Evolutionary conservation across 2,797 vertebrate genomes (phyloP).

Genomic region (Onychomys torridus): DNA sequence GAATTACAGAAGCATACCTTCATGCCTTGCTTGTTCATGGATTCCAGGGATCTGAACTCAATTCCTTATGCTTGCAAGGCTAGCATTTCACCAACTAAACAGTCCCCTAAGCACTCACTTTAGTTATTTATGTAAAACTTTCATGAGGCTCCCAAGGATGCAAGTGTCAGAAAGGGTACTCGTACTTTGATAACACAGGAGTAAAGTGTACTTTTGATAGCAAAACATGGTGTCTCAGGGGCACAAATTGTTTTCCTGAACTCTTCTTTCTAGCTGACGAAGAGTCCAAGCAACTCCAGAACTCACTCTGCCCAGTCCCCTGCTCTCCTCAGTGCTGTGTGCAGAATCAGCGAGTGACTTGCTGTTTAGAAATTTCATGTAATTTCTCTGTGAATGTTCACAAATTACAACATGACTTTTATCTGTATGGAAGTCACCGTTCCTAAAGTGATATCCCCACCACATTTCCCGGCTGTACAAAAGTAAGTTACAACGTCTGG

Average conservation of each 20-base stretch:
- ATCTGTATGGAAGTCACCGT: background rate
- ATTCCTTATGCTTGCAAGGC: background rate
- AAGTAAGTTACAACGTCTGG: conserved; percentile 35
- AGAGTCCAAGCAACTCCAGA: background rate
- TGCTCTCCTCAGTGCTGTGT: background rate
- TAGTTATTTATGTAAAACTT: conserved; percentile 4
- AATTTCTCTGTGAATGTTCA: background rate
- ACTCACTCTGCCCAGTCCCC: background rate
- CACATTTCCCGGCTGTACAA: background rate
- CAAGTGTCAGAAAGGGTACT: background rate
- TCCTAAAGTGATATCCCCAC: background rate
- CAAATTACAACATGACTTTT: conserved; percentile 7
- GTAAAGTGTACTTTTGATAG: background rate
- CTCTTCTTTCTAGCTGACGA: background rate
- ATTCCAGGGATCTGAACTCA: background rate
- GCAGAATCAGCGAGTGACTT: background rate
- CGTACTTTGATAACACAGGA: background rate
- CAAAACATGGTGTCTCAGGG: background rate
- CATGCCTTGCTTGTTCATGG: background rate
- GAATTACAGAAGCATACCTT: background rate
- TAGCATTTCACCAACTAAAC: background rate
- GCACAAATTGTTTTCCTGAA: background rate
- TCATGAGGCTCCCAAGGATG: background rate
- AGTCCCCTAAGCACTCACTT: background rate
- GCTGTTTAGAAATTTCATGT: background rate